Conservation (phyloP, 2,888 invertebrate genomes). For the Lasioglossum oenotherae region DNA sequence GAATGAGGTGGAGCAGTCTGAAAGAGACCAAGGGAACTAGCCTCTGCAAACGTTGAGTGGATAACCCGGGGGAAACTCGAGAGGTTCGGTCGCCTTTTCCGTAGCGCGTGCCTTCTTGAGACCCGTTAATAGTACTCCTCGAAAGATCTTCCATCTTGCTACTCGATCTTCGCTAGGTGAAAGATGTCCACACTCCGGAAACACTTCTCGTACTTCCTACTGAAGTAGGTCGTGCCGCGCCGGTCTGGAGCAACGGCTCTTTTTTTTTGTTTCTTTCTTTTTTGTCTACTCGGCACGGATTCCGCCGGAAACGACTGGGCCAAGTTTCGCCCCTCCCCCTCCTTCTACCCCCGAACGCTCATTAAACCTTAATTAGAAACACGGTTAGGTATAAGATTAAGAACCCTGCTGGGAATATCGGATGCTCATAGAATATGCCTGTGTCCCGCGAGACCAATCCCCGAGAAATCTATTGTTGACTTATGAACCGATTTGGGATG, state of each 20-base stretch:
- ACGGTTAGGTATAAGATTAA: slow-evolving; percentile 5
- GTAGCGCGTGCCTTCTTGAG: slow-evolving; percentile 57
- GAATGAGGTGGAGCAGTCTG: slow-evolving; percentile 57
- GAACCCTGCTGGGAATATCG: neutral
- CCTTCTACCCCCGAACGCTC: slow-evolving; percentile 1
- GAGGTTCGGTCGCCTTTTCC: slow-evolving; percentile 67
- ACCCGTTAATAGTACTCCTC: slow-evolving; percentile 64
- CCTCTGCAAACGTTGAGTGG: slow-evolving; percentile 64
- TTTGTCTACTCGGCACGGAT: slow-evolving; percentile 22
- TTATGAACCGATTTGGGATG: neutral
- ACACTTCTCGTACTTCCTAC: slow-evolving; percentile 58
- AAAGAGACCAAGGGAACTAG: slow-evolving; percentile 54
- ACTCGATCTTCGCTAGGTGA: slow-evolving; percentile 59
- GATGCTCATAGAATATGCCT: neutral
- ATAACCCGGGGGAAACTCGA: slow-evolving; percentile 63
- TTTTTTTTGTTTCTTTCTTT: neutral
- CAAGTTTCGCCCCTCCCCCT: slow-evolving; percentile 5
- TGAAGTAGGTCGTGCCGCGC: slow-evolving; percentile 57
- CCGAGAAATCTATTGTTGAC: neutral
- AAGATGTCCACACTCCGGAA: slow-evolving; percentile 57
- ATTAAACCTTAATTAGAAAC: slow-evolving; percentile 46
- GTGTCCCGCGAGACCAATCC: neutral
- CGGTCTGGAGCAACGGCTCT: slow-evolving; percentile 21
- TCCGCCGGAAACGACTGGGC: slow-evolving; percentile 28
- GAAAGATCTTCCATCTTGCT: slow-evolving; percentile 66